A percentile compares a stretch with the other conserved stretches of the same genome.
These are phyloP conservation scores for Rhyacophila brunnea DNA, from an alignment of 1,140 invertebrate genomes.

Conservation along the genomic window DNA sequence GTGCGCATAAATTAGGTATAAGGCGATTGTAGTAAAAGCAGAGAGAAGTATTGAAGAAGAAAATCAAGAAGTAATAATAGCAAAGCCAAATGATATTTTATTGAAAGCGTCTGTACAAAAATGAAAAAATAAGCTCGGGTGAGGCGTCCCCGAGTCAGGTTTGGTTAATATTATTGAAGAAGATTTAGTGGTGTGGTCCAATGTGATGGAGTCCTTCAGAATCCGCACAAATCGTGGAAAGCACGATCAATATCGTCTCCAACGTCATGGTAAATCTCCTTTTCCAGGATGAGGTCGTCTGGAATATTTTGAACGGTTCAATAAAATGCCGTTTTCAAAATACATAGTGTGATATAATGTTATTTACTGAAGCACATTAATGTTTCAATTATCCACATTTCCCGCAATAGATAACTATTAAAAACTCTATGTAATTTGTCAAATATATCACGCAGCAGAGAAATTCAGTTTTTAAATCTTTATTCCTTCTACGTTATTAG, in stretches of 20 bases:
- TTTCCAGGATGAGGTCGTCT: constrained; percentile 98
- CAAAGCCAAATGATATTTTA: constrained; percentile 23
- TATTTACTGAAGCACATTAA: too few species aligned
- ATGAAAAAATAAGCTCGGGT: constrained; percentile 7
- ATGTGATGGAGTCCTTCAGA: constrained; percentile 16
- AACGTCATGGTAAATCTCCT: constrained; percentile 96
- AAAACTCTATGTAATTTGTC: too few species aligned
- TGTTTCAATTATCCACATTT: too few species aligned
- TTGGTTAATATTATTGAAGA: constrained; percentile 1
- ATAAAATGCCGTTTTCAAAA: constrained; percentile 1
- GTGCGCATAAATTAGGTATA: neutral
- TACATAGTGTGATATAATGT: too few species aligned
- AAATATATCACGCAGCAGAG: too few species aligned
- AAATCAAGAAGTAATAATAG: constrained; percentile 14
- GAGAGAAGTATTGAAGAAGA: neutral
- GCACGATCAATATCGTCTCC: constrained; percentile 96
- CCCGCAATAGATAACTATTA: too few species aligned
- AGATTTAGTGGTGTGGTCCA: constrained; percentile 1
- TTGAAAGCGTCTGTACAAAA: constrained; percentile 26
- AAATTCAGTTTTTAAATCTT: too few species aligned
- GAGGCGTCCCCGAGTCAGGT: neutral
- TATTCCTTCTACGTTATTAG: too few species aligned
- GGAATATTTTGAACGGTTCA: constrained; percentile 40
- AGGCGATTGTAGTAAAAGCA: neutral
- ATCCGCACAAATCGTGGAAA: constrained; percentile 78